Evolutionary conservation across 1,140 invertebrate species (phyloP), one percentile per base, ranked within the genome.

Genomic region (Drosophila suzukii): DNA sequence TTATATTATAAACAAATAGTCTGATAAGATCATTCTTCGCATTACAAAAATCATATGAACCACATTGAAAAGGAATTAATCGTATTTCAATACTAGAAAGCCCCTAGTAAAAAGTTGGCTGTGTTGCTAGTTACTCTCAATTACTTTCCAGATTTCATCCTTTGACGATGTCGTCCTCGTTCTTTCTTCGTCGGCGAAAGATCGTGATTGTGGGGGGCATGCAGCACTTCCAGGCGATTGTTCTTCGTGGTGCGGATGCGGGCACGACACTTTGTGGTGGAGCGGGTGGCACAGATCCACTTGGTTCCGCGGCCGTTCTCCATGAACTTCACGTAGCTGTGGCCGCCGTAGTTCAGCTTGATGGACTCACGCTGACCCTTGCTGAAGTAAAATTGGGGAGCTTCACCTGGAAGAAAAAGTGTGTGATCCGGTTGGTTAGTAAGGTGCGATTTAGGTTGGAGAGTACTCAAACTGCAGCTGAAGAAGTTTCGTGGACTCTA

Each of bases 221-320:
- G 72, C 0, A 92, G 55, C 10, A 92, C 73, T 53, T 91, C 91
- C 6, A 92, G 59, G 2, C 63, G 12, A 12, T 75, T 54, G n/a
- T 76, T 67, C 27, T 75, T 80, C 34, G 78, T 86, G 32, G 81
- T 86, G 11, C 91, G 82, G 4, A 92, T 70, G 4, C 91, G 78
- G 6, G 91, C 91, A 0, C 83, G 78, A 41, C 91, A 92, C 59
- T 91, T 92, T 36, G 91, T 92, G 4, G 91, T 81, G 17, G 85
- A 91, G 11, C 91, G 77, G 7, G 85, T 92, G 39, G 91, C 75
- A 66, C 91, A 92, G 13, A 92, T 89, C 91, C 91, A 92, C 44
- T 92, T 92, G 15, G 63, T 86, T 20, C 91, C 91, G 34, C 78
- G 78, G 2, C 80, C 81, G 27, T 92, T 92, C 36, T 88, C 73